A percentile compares a stretch with the other conserved stretches of the same genome.
Evolutionary conservation across 2,113 vertebrate genomes (phyloP).

Genomic region (Meleagris gallopavo): DNA sequence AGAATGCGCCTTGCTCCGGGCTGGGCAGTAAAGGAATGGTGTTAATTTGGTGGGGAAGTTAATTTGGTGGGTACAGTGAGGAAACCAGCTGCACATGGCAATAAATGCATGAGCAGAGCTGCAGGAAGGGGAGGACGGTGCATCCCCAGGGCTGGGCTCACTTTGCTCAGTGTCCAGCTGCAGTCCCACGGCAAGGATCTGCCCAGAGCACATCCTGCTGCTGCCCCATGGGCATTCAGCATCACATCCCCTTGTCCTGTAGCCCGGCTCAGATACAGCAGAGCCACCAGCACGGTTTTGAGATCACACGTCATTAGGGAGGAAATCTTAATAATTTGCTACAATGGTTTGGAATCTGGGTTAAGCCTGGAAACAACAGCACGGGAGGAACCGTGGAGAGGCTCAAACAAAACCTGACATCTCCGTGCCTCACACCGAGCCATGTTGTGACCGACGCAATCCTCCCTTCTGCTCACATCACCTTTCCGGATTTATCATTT

Average conservation of each 20-base stretch:
- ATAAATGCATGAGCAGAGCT: not conserved
- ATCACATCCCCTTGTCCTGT: rapidly evolving
- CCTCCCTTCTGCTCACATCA: conserved; percentile 70
- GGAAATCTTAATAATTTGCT: not conserved
- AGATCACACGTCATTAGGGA: not conserved
- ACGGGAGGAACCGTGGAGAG: not conserved
- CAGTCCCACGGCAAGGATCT: not conserved
- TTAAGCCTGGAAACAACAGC: conserved; percentile 19
- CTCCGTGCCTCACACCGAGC: conserved; percentile 4
- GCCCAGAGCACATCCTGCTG: not conserved
- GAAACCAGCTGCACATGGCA: not conserved
- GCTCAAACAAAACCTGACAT: not conserved
- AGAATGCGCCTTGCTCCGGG: not conserved
- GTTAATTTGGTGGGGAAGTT: conserved; percentile 56
- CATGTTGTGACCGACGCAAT: conserved; percentile 59
- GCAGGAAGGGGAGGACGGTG: not conserved
- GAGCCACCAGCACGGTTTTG: rapidly evolving
- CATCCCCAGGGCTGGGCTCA: rapidly evolving
- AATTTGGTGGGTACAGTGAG: conserved; percentile 43
- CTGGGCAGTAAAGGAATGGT: conserved; percentile 20
- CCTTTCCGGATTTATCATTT: conserved; percentile 74
- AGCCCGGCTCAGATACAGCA: not conserved
- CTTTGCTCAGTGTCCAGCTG: not conserved
- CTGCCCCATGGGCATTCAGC: rapidly evolving
- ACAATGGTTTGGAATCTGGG: conserved; percentile 26